Evolutionary conservation across 1,140 invertebrate species (phyloP).

Genomic region (Drosophila orosa): DNA sequence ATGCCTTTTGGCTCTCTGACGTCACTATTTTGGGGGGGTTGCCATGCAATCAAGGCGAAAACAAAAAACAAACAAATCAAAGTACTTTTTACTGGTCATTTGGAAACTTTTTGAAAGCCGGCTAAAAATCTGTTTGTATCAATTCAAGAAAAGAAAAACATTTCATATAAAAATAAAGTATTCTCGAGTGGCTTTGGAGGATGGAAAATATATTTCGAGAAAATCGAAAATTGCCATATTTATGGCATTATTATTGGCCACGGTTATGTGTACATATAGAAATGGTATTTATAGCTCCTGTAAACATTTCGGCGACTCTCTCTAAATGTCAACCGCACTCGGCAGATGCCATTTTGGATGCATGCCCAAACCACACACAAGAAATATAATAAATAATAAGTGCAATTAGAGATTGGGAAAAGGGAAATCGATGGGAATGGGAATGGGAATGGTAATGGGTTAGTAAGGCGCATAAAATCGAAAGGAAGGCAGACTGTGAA

Average conservation of each 20-base stretch:
- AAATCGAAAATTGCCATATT: constrained; percentile 32
- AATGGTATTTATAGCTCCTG: constrained; percentile 58
- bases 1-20: constrained; percentile 35
- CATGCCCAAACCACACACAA: constrained; percentile 58
- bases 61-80: constrained; percentile 10
- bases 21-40: constrained; percentile 48
- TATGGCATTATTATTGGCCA: constrained; percentile 56
- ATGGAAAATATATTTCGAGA: neutral
- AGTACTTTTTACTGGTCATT: constrained; percentile 6
- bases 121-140: neutral
- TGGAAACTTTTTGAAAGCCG: constrained; percentile 5
- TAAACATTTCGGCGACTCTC: constrained; percentile 55
- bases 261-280: constrained; percentile 21
- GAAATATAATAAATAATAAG: constrained; percentile 56
- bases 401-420: constrained; percentile 32
- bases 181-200: neutral
- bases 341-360: constrained; percentile 62
- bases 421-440: constrained; percentile 29
- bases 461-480: constrained; percentile 32
- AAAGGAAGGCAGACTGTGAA: constrained; percentile 23
- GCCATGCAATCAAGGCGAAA: constrained; percentile 46
- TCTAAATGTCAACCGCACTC: constrained; percentile 60
- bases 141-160: neutral
- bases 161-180: constrained; percentile 1
- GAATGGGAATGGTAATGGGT: constrained; percentile 13